Conservation (phyloP, 2,888 invertebrate species). For the Tanypteryx hageni region DNA sequence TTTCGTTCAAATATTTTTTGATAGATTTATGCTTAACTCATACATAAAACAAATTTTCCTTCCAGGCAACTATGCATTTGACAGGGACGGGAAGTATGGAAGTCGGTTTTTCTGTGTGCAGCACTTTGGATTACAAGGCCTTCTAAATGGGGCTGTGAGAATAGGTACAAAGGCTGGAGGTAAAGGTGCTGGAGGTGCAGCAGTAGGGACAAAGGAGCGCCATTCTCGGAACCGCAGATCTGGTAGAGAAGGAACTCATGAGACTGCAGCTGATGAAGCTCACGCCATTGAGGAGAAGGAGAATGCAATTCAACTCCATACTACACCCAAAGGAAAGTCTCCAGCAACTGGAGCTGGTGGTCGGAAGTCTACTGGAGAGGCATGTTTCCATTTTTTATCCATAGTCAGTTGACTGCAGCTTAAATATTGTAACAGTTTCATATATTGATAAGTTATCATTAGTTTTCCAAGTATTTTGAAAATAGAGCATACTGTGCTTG, state of each 20-base stretch:
- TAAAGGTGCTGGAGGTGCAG: slow-evolving; percentile 66
- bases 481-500: no score
- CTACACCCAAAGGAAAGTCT: slow-evolving; percentile 41
- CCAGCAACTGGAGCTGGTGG: slow-evolving; percentile 17
- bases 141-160: slow-evolving; percentile 55
- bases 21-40: neutral
- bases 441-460: no score
- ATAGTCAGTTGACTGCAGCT: no score
- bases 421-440: no score
- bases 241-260: neutral
- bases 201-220: slow-evolving; percentile 14
- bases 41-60: neutral
- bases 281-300: slow-evolving; percentile 38
- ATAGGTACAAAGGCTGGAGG: slow-evolving; percentile 67
- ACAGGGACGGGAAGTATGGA: slow-evolving; percentile 82
- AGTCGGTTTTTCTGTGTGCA: slow-evolving; percentile 86
- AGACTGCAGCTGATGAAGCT: neutral
- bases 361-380: slow-evolving; percentile 50
- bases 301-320: slow-evolving; percentile 15
- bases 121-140: slow-evolving; percentile 82
- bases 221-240: slow-evolving; percentile 29
- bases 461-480: no score
- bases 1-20: neutral
- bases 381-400: no score
- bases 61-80: slow-evolving; percentile 83